A percentile compares a stretch with the other conserved stretches of the same genome.
Evolutionary conservation across 2,797 vertebrate genomes (phyloP).

Genomic region (Acridotheres tristis): DNA sequence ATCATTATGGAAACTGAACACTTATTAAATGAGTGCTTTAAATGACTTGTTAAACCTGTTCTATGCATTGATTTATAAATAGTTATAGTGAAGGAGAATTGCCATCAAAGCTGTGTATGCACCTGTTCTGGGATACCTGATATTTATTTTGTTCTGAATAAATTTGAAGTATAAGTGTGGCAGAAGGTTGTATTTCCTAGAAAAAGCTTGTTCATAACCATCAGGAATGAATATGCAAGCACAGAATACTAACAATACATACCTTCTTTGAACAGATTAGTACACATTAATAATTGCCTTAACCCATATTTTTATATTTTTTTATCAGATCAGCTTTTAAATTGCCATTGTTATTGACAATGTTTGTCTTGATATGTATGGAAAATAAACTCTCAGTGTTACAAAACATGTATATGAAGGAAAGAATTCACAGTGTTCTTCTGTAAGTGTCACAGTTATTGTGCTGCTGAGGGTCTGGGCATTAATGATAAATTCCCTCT

Average conservation of each 20-base stretch:
- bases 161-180: not conserved
- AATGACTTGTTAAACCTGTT: not conserved
- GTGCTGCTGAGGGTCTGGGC: not conserved
- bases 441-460: not conserved
- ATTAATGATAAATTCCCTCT: not conserved
- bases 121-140: not conserved
- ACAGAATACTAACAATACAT: not conserved
- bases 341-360: not conserved
- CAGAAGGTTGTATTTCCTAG: not conserved
- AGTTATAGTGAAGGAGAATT: not conserved
- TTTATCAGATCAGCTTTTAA: not conserved
- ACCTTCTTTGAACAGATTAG: not conserved
- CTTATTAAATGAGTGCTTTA: not conserved
- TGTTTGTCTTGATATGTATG: rapidly evolving
- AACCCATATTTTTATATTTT: not conserved
- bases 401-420: not conserved
- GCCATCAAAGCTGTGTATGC: not conserved
- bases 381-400: not conserved
- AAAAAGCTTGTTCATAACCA: not conserved
- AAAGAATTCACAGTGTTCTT: not conserved
- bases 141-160: not conserved
- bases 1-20: not conserved
- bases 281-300: not conserved
- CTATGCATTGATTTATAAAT: not conserved
- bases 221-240: not conserved